A percentile compares a stretch with the other conserved stretches of the same genome.
Conservation (phyloP, 2,888 invertebrate species). For the Cacoxenus indagator region DNA sequence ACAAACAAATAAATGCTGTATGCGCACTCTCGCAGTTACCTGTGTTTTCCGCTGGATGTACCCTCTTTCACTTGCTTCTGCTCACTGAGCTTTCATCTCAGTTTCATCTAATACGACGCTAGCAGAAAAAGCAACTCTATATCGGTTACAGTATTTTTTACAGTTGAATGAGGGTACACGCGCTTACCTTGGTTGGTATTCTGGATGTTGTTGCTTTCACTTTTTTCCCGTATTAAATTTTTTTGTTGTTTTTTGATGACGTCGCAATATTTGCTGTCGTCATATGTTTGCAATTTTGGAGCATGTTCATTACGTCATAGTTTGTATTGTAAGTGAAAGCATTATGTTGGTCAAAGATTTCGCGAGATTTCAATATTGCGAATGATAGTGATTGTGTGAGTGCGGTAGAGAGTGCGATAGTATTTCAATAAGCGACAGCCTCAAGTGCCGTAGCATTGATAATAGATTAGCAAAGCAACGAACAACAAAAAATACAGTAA, state of each 20-base stretch:
- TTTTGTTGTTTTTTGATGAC: background rate
- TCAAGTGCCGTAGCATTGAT: background rate
- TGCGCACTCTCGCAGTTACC: too few relatives aligned
- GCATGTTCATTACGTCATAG: background rate
- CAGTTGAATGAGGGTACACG: too few relatives aligned
- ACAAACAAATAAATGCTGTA: too few relatives aligned
- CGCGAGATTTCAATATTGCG: background rate
- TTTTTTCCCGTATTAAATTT: background rate
- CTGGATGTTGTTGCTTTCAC: background rate
- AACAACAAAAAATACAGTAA: too few relatives aligned
- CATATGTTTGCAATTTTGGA: background rate
- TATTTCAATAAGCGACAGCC: background rate
- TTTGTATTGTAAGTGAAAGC: background rate
- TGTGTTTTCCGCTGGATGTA: too few relatives aligned
- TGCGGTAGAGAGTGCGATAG: background rate
- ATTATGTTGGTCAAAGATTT: background rate
- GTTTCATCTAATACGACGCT: too few relatives aligned
- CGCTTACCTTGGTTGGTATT: background rate
- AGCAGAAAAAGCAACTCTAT: too few relatives aligned
- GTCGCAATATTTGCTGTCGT: background rate
- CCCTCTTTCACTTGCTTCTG: too few relatives aligned
- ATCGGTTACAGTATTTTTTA: too few relatives aligned
- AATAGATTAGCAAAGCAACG: too few relatives aligned
- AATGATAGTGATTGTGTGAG: background rate
- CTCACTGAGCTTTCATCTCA: too few relatives aligned